phyloP scores from a whole-genome alignment of 2,113 vertebrate species.

The Embiotoca jacksoni region DNA sequence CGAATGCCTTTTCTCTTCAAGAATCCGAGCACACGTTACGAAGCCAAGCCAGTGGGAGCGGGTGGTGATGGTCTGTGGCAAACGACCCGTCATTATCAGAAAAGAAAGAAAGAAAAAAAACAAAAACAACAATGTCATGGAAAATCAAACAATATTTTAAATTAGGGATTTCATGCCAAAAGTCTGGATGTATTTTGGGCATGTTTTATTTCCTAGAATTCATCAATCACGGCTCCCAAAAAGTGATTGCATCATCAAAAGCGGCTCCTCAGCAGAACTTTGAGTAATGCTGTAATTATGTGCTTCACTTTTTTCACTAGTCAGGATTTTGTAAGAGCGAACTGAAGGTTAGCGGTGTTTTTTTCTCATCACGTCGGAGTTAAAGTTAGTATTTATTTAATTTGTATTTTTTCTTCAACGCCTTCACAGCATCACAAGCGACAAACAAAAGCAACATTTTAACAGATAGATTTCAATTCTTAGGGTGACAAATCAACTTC shows the following conservation, averaged over 20 bases:
- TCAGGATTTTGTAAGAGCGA: background rate
- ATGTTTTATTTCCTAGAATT: constrained; percentile 25
- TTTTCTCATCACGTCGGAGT: background rate
- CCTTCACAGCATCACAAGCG: background rate
- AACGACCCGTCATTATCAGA: constrained; percentile 55
- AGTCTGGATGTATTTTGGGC: constrained; percentile 11
- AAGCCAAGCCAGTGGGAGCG: constrained; percentile 16
- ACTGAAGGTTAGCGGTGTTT: background rate
- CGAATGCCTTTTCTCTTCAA: constrained; percentile 37
- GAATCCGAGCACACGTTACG: constrained; percentile 16
- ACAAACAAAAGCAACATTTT: background rate
- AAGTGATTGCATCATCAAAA: background rate
- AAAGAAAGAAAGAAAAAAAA: background rate
- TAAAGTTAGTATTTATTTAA: background rate
- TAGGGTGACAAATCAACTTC: too few relatives aligned
- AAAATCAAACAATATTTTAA: constrained; percentile 24
- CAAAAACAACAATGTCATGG: background rate
- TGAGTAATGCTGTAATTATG: constrained; percentile 17
- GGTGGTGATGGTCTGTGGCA: constrained; percentile 53
- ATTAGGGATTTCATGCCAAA: constrained; percentile 32
- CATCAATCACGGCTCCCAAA: constrained; percentile 18
- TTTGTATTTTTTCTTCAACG: background rate
- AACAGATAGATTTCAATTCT: background rate
- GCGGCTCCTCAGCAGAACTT: background rate
- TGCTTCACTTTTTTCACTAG: constrained; percentile 1